Conservation (phyloP, 2,113 vertebrate genomes). For the Dasyprocta punctata region DNA sequence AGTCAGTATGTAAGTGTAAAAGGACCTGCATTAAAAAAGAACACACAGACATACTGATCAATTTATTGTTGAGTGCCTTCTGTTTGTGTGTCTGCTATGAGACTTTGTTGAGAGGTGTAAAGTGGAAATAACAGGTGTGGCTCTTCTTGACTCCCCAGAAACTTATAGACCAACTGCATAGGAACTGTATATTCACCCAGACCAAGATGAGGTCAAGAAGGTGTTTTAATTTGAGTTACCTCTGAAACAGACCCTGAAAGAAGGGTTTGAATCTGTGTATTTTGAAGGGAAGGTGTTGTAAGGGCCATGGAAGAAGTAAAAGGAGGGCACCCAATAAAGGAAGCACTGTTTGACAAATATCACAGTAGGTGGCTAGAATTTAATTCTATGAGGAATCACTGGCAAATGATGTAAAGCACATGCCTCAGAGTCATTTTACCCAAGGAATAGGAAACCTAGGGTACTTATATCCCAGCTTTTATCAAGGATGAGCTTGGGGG, state of each 20-base stretch:
- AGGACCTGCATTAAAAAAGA: not conserved
- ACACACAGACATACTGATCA: not conserved
- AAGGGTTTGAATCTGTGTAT: not conserved
- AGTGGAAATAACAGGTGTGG: not conserved
- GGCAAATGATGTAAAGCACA: not conserved
- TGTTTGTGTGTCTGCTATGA: not conserved
- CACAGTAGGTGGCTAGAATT: not conserved
- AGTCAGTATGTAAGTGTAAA: slow-evolving; percentile 35
- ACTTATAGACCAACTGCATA: not conserved
- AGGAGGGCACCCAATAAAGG: not conserved
- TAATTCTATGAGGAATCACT: not conserved
- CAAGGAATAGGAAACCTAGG: not conserved
- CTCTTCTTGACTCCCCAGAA: not conserved
- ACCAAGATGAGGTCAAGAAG: not conserved
- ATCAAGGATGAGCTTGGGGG: not conserved
- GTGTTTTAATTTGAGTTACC: not conserved
- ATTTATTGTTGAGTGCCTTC: not conserved
- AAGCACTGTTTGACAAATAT: not conserved
- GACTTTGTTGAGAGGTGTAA: not conserved
- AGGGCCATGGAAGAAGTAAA: not conserved
- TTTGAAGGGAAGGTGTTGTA: not conserved
- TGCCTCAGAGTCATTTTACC: not conserved
- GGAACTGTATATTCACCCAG: not conserved
- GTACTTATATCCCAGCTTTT: not conserved
- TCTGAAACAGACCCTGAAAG: not conserved